Base-by-base conservation (phyloP, 2,113 vertebrate species). In the Gallinago paraguaiae region DNA sequence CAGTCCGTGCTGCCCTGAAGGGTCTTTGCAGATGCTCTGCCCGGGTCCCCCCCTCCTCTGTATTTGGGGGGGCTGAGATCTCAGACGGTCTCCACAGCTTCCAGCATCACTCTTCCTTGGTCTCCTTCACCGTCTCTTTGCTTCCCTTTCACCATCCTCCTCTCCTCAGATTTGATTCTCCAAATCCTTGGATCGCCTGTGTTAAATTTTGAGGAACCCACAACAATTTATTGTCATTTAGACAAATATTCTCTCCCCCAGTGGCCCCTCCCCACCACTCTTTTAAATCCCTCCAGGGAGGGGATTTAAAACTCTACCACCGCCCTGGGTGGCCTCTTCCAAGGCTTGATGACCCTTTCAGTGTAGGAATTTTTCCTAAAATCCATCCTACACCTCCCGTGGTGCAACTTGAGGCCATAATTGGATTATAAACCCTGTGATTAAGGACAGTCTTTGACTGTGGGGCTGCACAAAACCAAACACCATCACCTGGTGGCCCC, bases 381-480 rank as follows among this genome's bases (percentile, higher is more conserved):
- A 23, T 37, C 59, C 33, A 61, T 11, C 15, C n/a, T 37, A 60
- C 37, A 17, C 59, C 23, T 59, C 57, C 20, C 57, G 33, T 59
- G 57, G 57, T 13, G 13, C 57, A 35, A 11, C 2, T 25, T 35
- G 57, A 59, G 57, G 33, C 57, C 22, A 10, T 33, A 17, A 6
- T 0, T 5, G 20, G 17, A 2, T 75, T 5, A 35, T 37, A 41
- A 67, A 7, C 57, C 57, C 43, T 28, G 25, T 43, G 53, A 14
- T 5, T 10, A 5, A 17, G 61, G 56, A 3, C 19, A 12, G 48
- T 1, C 37, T 35, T 30, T 43, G 76, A 0, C 57, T 5, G 1
- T 2, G 46, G 59, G 72, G 39, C 59, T 69, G 22, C 10, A 19
- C 17, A 4, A 10, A 1, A 9, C 6, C 64, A 28, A 31, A 1